Evolutionary conservation across 2,888 invertebrate species (phyloP).

Genomic region (Chydorus sphaericus): DNA sequence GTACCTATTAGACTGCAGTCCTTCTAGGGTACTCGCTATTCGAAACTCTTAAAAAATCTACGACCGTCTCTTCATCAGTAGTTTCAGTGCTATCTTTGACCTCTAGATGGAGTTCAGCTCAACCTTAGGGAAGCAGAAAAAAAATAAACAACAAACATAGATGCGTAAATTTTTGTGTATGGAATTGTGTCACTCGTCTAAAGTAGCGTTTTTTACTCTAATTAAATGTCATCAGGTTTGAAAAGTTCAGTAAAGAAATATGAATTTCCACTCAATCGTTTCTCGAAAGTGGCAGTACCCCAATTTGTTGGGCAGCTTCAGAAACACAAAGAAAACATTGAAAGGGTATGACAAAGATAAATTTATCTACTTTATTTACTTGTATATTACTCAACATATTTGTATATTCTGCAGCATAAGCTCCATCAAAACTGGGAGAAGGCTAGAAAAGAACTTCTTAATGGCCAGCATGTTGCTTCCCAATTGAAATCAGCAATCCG

Average conservation of each 20-base stretch:
- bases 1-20: too few species aligned
- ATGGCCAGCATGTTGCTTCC: slow-evolving; percentile 1
- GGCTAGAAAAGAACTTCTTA: background rate
- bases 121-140: too few species aligned
- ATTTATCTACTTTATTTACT: background rate
- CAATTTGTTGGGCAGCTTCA: slow-evolving; percentile 1
- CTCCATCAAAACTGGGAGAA: background rate
- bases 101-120: too few species aligned
- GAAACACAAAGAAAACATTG: slow-evolving; percentile 8
- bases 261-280: slow-evolving; percentile 9
- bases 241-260: slow-evolving; percentile 6
- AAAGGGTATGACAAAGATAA: background rate
- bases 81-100: too few species aligned
- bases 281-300: slow-evolving; percentile 9
- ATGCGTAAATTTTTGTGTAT: too few species aligned
- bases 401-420: background rate
- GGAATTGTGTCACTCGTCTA: too few species aligned
- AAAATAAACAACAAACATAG: too few species aligned
- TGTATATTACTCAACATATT: background rate
- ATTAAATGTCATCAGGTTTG: too few species aligned
- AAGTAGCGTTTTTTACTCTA: too few species aligned
- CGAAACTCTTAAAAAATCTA: too few species aligned
- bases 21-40: too few species aligned
- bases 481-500: slow-evolving; percentile 7
- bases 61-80: too few species aligned